Evolutionary conservation across 1,140 invertebrate species (phyloP), one percentile per base, ranked within the genome.

Genomic region (Drosophila cardini): DNA sequence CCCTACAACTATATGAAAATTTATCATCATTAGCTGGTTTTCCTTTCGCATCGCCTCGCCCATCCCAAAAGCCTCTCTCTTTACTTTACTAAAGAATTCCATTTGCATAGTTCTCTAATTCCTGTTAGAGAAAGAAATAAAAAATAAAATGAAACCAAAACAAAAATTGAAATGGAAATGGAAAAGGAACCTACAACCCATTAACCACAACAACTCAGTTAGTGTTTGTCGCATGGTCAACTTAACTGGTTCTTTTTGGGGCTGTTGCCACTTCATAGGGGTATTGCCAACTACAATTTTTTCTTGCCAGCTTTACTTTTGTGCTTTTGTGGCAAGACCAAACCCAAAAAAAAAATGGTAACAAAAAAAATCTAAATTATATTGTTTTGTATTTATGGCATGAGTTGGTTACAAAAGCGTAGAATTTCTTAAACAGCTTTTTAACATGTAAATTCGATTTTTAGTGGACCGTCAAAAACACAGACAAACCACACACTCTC

Each of bases 371-470:
- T 4, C 21, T 43, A 75, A 65, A 71, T 76, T 69, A 72, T 72
- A 79, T 87, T 83, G 86, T 79, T 69, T 89, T 38, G 69, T 79
- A 82, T 87, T 82, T 87, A 86, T 78, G 68, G 68, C 55, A 46
- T 57, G 72, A 10, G 68, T 69, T 61, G 73, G 50, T 15, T 26
- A 15, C 9, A 15, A 6, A 70, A 52, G 53, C 64, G 45, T 70
- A 80, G 48, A 71, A 79, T 76, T 82, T 70, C 72, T 87, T 80
- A 78, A 72, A 89, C 84, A 84, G 84, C 80, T 55, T 69, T 89
- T 89, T 84, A 87, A 77, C 84, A 87, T 89, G 84, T 89, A 89
- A 83, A 84, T 89, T 89, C 84, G 84, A 87, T 72, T 89, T 83
- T 74, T 71, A 72, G 60, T 80, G 69, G 78, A 58, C 61, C 13